Evolutionary conservation across 2,797 vertebrate genomes (phyloP).

Genomic region (Enteromius unitaeniatus): DNA sequence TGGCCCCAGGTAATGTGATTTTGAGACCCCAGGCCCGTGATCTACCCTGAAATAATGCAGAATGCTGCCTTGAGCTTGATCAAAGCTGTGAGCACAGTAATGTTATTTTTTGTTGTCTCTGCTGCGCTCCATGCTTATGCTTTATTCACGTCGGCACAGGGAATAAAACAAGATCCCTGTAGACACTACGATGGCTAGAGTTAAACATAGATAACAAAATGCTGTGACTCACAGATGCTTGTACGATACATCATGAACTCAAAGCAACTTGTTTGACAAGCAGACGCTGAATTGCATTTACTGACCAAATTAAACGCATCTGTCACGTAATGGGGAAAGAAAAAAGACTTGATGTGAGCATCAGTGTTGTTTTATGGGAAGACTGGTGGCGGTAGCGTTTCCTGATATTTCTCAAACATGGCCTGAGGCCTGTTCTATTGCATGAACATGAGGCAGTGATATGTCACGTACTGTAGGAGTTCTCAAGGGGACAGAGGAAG

Average conservation of each 20-base stretch:
- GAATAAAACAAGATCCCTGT: constrained; percentile 36
- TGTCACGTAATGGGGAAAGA: constrained; percentile 18
- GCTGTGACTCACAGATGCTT: constrained; percentile 37
- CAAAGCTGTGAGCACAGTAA: constrained; percentile 15
- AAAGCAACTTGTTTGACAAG: constrained; percentile 49
- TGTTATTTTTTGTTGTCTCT: constrained; percentile 9
- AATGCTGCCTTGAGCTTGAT: constrained; percentile 31
- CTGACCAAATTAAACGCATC: constrained; percentile 52
- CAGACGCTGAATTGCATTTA: constrained; percentile 25
- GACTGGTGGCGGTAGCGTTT: constrained; percentile 30
- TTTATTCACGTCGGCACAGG: background rate
- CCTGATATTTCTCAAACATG: constrained; percentile 45
- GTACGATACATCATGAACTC: constrained; percentile 48
- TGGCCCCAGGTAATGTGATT: constrained; percentile 11
- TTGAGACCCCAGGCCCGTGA: constrained; percentile 9
- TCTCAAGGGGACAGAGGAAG: constrained; percentile 31
- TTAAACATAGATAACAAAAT: constrained; percentile 52
- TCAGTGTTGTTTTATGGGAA: constrained; percentile 38
- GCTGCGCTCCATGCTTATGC: constrained; percentile 24
- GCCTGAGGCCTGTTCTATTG: constrained; percentile 41
- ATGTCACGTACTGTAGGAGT: constrained; percentile 9
- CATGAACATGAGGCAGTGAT: constrained; percentile 50
- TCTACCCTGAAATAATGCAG: constrained; percentile 55
- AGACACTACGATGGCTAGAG: background rate
- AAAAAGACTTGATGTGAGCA: constrained; percentile 24